Conservation (phyloP, 1,140 invertebrate genomes). For the Monomorium pharaonis region DNA sequence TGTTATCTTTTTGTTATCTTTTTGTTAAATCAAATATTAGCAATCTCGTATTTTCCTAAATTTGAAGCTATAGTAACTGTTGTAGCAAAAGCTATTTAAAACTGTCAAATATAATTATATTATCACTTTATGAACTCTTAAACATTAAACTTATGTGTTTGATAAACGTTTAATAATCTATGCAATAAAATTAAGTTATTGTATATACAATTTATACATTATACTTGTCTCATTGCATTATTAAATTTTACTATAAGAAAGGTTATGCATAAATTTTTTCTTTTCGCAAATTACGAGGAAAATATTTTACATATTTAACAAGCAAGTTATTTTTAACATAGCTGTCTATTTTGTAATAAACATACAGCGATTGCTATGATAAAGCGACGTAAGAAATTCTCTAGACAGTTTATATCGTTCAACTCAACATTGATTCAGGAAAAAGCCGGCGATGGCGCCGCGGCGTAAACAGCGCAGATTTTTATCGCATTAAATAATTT, state of each 20-base stretch:
- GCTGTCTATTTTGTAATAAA: slow-evolving; percentile 9
- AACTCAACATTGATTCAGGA: not conserved
- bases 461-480: not conserved
- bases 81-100: not conserved
- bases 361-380: not conserved
- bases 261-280: no score
- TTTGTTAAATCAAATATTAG: slow-evolving; percentile 6
- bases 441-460: not conserved
- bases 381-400: not conserved
- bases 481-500: slow-evolving; percentile 25
- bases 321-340: not conserved
- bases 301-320: not conserved
- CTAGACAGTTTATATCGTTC: not conserved
- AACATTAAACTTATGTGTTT: not conserved
- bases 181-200: no score
- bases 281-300: not conserved
- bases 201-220: no score
- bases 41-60: not conserved
- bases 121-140: not conserved
- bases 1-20: not conserved
- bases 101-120: not conserved
- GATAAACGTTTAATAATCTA: not conserved
- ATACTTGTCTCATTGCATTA: no score
- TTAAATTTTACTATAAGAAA: no score
- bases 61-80: not conserved